Base-by-base conservation (phyloP, 2,888 invertebrate species). In the Erebia aethiops region DNA sequence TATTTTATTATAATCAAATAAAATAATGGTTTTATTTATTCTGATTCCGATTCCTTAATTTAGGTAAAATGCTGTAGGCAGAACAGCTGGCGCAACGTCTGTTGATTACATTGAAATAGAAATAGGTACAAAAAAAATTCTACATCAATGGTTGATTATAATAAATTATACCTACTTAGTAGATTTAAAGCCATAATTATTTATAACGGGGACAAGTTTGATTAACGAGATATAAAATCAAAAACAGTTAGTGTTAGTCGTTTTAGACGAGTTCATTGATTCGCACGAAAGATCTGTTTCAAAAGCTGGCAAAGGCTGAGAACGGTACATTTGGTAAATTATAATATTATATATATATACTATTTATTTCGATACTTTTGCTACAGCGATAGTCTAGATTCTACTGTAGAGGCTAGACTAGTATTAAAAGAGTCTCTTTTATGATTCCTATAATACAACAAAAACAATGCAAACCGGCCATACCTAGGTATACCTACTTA, bases 191-290 rank as follows among this genome's bases (percentile, higher is more conserved):
- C 54, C 54, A 54, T 18, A 54, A 11, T 35, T 35, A 51, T n/a
- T 51, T 35, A 18, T 18, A 18, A 57, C 26, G 14, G 56, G 26
- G 11, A 14, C 13, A 56, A 26, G 7, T 11, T 26, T 26, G 26
- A 57, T 26, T 7, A 57, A 57, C 14, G 56, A 13, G 26, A 57
- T 57, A 57, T 11, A 57, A 57, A 57, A 57, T 57, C 1, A 57
- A 57, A 26, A 57, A 26, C 56, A 21, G 21, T 56, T 51, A 51
- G 21, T 56, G 18, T 2, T 1, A 26, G 41, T 16, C 9, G 9
- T n/a, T 35, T 58, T 58, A 58, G 41, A 43, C 7, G 60, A 16
- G 60, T 60, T 60, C 60, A 60, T 41, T 60, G 60, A 60, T 60
- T 60, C 60, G 41, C 26, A 57, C 52, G 52, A 14, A 14, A 35